A percentile compares a stretch with the other conserved stretches of the same genome.
Conservation (phyloP, 2,888 invertebrate species). For the Diarsia rubi region DNA sequence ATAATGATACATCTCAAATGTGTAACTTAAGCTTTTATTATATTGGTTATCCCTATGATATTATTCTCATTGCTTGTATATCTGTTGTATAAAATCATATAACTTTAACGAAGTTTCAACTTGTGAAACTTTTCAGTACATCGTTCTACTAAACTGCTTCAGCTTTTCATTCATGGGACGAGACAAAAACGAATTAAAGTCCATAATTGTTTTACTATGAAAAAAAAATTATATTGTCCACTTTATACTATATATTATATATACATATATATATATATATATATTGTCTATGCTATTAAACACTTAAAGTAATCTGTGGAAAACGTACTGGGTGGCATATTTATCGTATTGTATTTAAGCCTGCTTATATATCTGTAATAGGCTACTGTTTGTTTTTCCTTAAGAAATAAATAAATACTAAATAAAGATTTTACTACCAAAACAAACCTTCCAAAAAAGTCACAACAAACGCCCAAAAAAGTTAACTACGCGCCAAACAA, state of each 20-base stretch:
- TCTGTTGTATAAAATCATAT: neutral
- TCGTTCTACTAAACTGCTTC: neutral
- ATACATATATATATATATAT: too few species aligned
- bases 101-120: neutral
- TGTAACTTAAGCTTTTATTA: neutral
- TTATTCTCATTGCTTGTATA: neutral
- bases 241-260: too few species aligned
- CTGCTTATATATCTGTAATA: too few species aligned
- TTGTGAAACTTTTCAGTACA: neutral
- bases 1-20: neutral
- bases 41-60: neutral
- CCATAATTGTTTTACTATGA: too few species aligned
- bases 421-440: neutral
- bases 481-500: conserved; percentile 51
- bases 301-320: too few species aligned
- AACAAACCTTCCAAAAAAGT: neutral
- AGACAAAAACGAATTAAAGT: neutral
- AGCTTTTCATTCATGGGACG: neutral
- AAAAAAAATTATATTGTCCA: too few species aligned
- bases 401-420: too few species aligned
- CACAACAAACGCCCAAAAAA: conserved; percentile 26
- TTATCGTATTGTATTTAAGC: too few species aligned
- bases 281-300: too few species aligned
- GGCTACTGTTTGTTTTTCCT: too few species aligned
- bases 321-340: too few species aligned